Base-by-base conservation (phyloP, 1,140 invertebrate species). In the Lerema accius region DNA sequence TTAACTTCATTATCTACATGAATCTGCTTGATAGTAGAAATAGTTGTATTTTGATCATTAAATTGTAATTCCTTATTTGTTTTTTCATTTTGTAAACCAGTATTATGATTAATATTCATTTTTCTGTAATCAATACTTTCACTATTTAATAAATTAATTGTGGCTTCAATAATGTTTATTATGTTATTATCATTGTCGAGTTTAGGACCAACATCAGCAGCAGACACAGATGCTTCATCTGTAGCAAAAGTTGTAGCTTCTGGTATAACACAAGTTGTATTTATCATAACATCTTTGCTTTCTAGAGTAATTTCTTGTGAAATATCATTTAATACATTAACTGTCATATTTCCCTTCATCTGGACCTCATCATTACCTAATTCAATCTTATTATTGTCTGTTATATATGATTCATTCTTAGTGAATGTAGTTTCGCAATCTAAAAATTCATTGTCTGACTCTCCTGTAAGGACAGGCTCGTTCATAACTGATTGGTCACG, bases 371-470 rank as follows among this genome's bases (percentile, higher is more conserved):
- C 10, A n/a, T n/a, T n/a, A 3, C 42, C 11, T 9, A 23, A 32
- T 63, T 40, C 4, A 13, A 14, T n/a, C n/a, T n/a, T n/a, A 19
- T 70, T 48, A 37, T 43, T 48, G 11, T 72, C 65, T 11, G 17
- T 51, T 16, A 53, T 10, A 43, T 4, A 6, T n/a, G 15, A 51
- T 15, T 78, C 78, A 67, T 63, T 73, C 42, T 79, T 80, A 10
- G 69, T 79, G 64, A 83, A 80, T 63, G 81, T 87, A 46, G 83
- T 80, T 69, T 89, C 86, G 75, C 87, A 90, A 51, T 90, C 87
- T 26, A 83, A 50, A 80, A 90, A 89, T 53, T 87, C 87, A 71
- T 72, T 53, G 58, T 90, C 86, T 10, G 83, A 88, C 26, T 90
- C 84, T 26, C 40, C 56, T 23, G 59, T 28, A 16, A 65, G 4